Conservation (phyloP, 2,888 invertebrate genomes). For the Coecobrya sp. region DNA sequence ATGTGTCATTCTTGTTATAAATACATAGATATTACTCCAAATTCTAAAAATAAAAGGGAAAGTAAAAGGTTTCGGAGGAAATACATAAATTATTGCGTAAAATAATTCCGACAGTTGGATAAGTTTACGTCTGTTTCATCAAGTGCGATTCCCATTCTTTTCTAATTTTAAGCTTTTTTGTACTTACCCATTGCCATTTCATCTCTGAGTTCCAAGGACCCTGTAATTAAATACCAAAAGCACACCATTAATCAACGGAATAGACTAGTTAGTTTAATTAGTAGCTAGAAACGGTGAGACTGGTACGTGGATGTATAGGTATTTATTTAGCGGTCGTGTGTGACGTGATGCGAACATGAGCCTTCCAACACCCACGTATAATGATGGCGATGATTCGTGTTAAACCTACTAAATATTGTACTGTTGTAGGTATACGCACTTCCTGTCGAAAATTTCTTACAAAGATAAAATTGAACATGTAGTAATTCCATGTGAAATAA, state of each 20-base stretch:
- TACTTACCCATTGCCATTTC: constrained; percentile 82
- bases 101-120: background rate
- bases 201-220: constrained; percentile 85
- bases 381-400: too few species aligned
- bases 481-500: too few species aligned
- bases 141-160: background rate
- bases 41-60: background rate
- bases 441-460: too few species aligned
- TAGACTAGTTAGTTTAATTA: constrained; percentile 82
- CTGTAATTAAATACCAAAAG: constrained; percentile 83
- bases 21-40: too few species aligned
- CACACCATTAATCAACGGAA: constrained; percentile 81
- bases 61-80: background rate
- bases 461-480: too few species aligned
- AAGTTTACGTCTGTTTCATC: background rate
- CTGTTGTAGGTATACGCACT: too few species aligned
- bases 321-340: constrained; percentile 9
- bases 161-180: background rate
- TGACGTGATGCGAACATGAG: constrained; percentile 17
- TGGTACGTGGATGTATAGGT: background rate
- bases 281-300: constrained; percentile 45
- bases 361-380: background rate
- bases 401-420: too few species aligned
- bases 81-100: background rate
- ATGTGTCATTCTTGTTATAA: too few species aligned